Percentiles rank a stretch among this genome's conserved stretches.
Conservation (phyloP, 2,888 invertebrate species). For the Drosophila gaucha region DNA sequence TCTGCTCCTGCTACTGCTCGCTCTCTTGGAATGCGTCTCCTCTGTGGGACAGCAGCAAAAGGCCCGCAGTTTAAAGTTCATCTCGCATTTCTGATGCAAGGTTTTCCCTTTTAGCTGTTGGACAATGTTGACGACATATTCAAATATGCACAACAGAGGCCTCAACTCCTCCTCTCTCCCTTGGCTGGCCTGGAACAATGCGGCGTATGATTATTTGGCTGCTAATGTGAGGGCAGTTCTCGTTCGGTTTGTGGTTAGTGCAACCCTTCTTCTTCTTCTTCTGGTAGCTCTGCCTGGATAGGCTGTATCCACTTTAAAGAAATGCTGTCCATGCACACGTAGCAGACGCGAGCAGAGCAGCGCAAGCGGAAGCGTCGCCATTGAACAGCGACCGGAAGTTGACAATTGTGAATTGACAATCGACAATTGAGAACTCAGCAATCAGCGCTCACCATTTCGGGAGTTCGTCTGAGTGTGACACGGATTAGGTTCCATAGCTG, state of each 20-base stretch:
- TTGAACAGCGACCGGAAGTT: slow-evolving; percentile 55
- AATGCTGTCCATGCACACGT: slow-evolving; percentile 22
- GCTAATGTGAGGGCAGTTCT: slow-evolving; percentile 49
- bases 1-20: slow-evolving; percentile 8
- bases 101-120: slow-evolving; percentile 35
- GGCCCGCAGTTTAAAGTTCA: slow-evolving; percentile 47
- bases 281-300: neutral
- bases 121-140: slow-evolving; percentile 50
- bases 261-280: slow-evolving; percentile 6
- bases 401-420: slow-evolving; percentile 23
- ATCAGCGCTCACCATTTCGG: slow-evolving; percentile 42
- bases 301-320: slow-evolving; percentile 36
- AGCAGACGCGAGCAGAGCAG: neutral
- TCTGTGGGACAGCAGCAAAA: slow-evolving; percentile 23
- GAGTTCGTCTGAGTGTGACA: neutral
- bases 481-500: neutral
- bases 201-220: slow-evolving; percentile 73
- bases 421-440: slow-evolving; percentile 48
- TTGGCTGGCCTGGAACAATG: slow-evolving; percentile 53
- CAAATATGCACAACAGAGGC: slow-evolving; percentile 52
- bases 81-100: slow-evolving; percentile 44
- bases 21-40: slow-evolving; percentile 1
- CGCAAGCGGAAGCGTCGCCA: slow-evolving; percentile 28
- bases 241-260: slow-evolving; percentile 47
- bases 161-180: neutral